Base-by-base conservation (phyloP, 2,113 vertebrate genomes). In the Rhinolophus ferrumequinum region DNA sequence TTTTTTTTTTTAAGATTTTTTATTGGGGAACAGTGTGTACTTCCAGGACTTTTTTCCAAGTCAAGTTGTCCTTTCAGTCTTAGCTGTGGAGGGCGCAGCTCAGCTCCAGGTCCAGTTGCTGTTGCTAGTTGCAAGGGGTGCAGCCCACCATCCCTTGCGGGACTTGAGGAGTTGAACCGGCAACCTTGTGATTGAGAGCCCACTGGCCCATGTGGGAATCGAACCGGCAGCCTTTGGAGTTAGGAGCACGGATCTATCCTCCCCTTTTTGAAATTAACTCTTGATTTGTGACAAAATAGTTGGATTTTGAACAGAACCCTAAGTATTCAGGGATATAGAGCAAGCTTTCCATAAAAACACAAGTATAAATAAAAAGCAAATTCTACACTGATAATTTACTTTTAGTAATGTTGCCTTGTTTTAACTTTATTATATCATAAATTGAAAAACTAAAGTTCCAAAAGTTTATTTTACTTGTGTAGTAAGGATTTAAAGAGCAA, bases 321-420 rank as follows among this genome's bases (percentile, higher is more conserved):
- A 54, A 91, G 81, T 89, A 54, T 24, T 62, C 60, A 89, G 50
- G 44, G 35, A 24, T 67, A 19, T 60, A 85, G 21, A 35, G 26
- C 33, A 94, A 76, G 19, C 15, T 58, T 96, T 69, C 52, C 16
- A 13, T 70, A 24, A 72, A 64, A 87, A 66, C 12, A 69, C 14
- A 89, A 62, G n/a, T 66, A 62, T 47, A 92, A 94, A 77, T 88
- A 88, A 73, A 93, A 93, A 13, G 19, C 56, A 85, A 94, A 58
- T 76, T 92, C 84, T 85, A 62, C 6, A 8, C 70, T 86, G 35
- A 58, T 22, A 21, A 69, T 62, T 96, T 89, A 41, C 21, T 58
- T 83, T 30, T 92, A 14, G 30, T 77, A 30, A 56, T 60, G 14
- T 66, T 95, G n/a, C 13, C 62, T 84, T 92, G 9, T 89, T 92